Evolutionary conservation across 2,113 vertebrate genomes (phyloP).

Genomic region (Lamprologus speciosus): DNA sequence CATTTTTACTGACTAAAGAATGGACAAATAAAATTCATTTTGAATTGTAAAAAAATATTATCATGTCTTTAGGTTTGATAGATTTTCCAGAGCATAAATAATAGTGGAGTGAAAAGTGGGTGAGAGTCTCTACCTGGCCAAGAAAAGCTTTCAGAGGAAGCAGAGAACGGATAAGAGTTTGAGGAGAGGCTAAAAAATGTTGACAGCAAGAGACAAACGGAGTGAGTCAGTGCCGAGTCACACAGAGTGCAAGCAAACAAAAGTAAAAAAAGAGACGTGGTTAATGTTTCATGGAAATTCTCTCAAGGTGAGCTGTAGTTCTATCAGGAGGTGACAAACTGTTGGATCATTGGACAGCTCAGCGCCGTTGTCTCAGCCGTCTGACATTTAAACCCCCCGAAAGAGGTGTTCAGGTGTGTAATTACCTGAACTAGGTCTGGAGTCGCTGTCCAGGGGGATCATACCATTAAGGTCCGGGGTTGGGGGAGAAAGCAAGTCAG

Average conservation of each 20-base stretch:
- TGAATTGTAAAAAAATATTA: fast-evolving
- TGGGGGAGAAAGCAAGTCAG: constrained; percentile 67
- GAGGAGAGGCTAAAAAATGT: not conserved
- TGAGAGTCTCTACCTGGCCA: not conserved
- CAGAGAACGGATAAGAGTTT: constrained; percentile 19
- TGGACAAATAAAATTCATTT: not conserved
- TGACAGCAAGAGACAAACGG: not conserved
- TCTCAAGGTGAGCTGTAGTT: constrained; percentile 2
- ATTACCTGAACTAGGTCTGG: constrained; percentile 75
- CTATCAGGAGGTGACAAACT: not conserved
- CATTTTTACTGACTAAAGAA: not conserved
- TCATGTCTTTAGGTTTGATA: not conserved
- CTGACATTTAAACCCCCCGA: not conserved
- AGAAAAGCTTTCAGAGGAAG: not conserved
- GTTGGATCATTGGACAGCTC: not conserved
- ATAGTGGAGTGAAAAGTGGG: not conserved
- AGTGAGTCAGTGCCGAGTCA: constrained; percentile 14
- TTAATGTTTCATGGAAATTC: constrained; percentile 59
- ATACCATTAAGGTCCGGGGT: constrained; percentile 53
- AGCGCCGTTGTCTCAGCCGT: not conserved
- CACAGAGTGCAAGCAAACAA: constrained; percentile 36
- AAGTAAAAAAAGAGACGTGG: constrained; percentile 19
- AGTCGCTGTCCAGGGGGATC: constrained; percentile 65
- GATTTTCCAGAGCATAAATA: not conserved
- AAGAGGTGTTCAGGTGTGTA: not conserved